Evolutionary conservation across 2,888 invertebrate species (phyloP), one percentile per base, ranked within the genome.

Genomic region (Hypercompe scribonia): DNA sequence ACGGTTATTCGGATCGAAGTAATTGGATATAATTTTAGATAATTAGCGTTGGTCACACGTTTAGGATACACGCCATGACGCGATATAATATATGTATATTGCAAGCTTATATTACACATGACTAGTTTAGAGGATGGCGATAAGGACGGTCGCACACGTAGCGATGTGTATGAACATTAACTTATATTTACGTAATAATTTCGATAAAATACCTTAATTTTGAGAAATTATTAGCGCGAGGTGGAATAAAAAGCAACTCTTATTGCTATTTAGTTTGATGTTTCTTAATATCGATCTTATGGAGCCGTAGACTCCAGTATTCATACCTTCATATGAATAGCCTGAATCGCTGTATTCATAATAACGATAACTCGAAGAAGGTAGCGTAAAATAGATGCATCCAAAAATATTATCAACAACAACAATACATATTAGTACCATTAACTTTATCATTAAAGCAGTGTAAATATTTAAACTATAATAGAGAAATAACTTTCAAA

Each of bases 71-170:
- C 88, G 90, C 90, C 78, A 86, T 86, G 88, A 91, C 82, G 90
- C 87, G 88, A 90, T 91, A 90, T 86, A 84, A 87, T 90, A 61
- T 61, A 31, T 54, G 13, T 58, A 39, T 68, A 54, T n/a, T 54
- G 50, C 84, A 91, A 92, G 92, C 92, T 94, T 95, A 94, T 84
- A 88, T 86, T 85, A 87, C 80, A 84, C 93, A 92, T 91, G 91
- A 95, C 95, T 95, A 95, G 95, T 95, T 95, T 95, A 95, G 95
- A 95, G 95, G 95, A 95, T 95, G 95, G 95, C 95, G 94, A 92
- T 92, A 90, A 91, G 95, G 95, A 95, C 95, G 95, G 95, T 94
- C 94, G 94, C 93, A 91, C 88, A 92, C 88, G 83, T 88, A 92
- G 94, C 94, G 94, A 94, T 93, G 92, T 92, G 90, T 89, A 90